These are phyloP conservation scores for Petrocephalus sullivani DNA, from an alignment of 2,797 vertebrate species.

Conservation along the genomic window DNA sequence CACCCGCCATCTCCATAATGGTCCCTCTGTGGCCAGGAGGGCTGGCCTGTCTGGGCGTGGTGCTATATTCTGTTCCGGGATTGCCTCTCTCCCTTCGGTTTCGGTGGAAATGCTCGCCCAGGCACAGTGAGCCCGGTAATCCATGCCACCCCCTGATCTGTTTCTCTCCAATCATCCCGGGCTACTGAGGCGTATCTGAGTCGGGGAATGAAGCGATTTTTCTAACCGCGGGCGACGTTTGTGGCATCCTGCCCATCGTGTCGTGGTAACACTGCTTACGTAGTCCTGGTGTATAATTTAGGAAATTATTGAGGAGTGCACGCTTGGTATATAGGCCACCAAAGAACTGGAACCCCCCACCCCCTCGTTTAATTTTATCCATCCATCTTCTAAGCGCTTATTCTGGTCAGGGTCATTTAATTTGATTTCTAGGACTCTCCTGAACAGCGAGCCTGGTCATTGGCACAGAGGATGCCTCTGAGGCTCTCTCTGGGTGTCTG, in stretches of 20 bases:
- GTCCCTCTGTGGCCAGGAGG: neutral
- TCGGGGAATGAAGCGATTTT: neutral
- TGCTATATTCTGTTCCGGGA: neutral
- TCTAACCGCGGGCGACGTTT: neutral
- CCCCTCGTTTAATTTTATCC: neutral
- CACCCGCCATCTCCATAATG: neutral
- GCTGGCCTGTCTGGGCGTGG: neutral
- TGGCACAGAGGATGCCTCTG: neutral
- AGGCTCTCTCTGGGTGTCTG: neutral
- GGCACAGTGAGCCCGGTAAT: neutral
- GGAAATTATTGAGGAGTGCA: neutral
- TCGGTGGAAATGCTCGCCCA: neutral
- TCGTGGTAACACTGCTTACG: neutral
- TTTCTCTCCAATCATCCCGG: neutral
- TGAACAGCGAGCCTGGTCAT: neutral
- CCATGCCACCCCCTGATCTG: neutral
- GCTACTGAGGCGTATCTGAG: neutral
- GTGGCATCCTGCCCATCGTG: neutral
- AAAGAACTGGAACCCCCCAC: neutral
- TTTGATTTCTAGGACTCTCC: neutral
- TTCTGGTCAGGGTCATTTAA: slow-evolving; percentile 9
- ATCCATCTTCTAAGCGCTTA: neutral
- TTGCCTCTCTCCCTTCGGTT: neutral
- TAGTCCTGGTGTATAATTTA: neutral
- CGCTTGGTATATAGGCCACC: neutral